These are phyloP conservation scores for Calonectris borealis DNA, from an alignment of 2,113 vertebrate genomes.

Conservation along the genomic window DNA sequence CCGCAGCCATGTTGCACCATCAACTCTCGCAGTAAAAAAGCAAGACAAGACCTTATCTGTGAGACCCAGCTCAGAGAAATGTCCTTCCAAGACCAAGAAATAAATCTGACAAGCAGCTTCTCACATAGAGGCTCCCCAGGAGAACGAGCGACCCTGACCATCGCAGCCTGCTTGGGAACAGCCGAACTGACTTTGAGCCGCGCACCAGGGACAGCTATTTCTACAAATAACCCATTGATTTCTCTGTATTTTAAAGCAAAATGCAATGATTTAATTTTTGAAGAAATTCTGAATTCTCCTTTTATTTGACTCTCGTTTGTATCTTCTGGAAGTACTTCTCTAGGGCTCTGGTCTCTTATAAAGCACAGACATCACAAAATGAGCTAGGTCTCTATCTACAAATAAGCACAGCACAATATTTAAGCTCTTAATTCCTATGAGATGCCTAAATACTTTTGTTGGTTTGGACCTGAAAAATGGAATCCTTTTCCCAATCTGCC, in stretches of 20 bases:
- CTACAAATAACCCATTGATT: background rate
- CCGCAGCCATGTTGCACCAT: rapidly evolving
- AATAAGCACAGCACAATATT: background rate
- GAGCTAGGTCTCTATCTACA: background rate
- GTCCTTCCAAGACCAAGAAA: background rate
- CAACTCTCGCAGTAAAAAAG: background rate
- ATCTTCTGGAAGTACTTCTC: background rate
- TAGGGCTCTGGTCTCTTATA: background rate
- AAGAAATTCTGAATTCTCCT: background rate
- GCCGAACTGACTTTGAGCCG: rapidly evolving
- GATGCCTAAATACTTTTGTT: background rate
- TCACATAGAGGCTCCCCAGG: rapidly evolving
- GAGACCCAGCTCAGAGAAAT: background rate
- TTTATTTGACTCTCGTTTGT: background rate
- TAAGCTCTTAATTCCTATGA: background rate
- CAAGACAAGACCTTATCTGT: background rate
- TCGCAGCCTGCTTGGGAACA: background rate
- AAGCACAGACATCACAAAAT: background rate
- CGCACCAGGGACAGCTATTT: background rate
- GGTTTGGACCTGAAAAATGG: background rate
- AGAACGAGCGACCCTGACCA: background rate
- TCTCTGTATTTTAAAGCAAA: background rate
- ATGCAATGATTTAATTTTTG: background rate
- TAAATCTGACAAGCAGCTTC: background rate
- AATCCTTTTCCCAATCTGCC: background rate